Evolutionary conservation across 2,888 invertebrate genomes (phyloP).

Genomic region (Hofmannophila pseudospretella): DNA sequence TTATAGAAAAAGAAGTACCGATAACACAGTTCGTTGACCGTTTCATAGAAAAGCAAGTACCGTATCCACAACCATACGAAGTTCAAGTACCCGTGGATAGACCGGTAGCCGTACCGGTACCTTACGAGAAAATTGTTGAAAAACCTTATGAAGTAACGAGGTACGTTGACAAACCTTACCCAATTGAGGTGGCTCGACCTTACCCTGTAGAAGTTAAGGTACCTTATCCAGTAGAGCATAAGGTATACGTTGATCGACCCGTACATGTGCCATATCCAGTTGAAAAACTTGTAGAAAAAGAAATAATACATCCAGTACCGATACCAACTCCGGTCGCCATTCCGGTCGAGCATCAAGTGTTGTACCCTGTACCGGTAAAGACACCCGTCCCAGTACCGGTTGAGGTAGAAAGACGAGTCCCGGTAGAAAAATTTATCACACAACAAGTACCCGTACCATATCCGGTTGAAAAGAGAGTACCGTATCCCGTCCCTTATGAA

Average conservation of each 20-base stretch:
- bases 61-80: slow-evolving; percentile 56
- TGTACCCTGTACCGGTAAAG: slow-evolving; percentile 58
- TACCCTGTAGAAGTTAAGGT: slow-evolving; percentile 75
- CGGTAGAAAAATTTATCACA: slow-evolving; percentile 55
- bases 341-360: slow-evolving; percentile 53
- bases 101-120: slow-evolving; percentile 59
- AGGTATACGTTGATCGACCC: slow-evolving; percentile 71
- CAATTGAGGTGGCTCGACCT: slow-evolving; percentile 70
- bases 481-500: slow-evolving; percentile 64
- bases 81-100: slow-evolving; percentile 59
- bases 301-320: slow-evolving; percentile 51
- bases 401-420: slow-evolving; percentile 58
- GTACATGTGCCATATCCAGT: slow-evolving; percentile 69
- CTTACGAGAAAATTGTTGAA: slow-evolving; percentile 73
- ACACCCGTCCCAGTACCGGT: slow-evolving; percentile 61
- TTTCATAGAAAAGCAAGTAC: slow-evolving; percentile 63
- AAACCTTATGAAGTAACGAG: slow-evolving; percentile 71
- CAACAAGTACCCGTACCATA: slow-evolving; percentile 68
- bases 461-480: slow-evolving; percentile 69
- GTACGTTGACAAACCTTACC: slow-evolving; percentile 78
- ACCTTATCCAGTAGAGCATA: slow-evolving; percentile 69
- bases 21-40: slow-evolving; percentile 64
- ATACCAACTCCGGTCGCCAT: slow-evolving; percentile 65
- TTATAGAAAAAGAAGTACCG: slow-evolving; percentile 67
- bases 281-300: slow-evolving; percentile 74